These are phyloP conservation scores for Podotricha telesiphe DNA, from an alignment of 2,888 invertebrate species.

Conservation along the genomic window DNA sequence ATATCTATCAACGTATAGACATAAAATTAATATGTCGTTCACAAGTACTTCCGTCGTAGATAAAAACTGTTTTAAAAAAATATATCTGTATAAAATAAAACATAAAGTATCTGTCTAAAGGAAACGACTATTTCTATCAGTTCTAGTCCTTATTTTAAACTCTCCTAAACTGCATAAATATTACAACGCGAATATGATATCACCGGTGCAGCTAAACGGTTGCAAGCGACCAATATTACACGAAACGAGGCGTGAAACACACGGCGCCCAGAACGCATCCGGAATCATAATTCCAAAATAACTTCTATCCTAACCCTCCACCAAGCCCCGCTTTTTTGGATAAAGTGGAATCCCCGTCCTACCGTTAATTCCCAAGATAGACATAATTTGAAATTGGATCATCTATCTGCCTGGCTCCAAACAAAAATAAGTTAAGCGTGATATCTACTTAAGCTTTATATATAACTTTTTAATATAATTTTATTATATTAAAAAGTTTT, in stretches of 20 bases:
- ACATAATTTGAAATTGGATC: slow-evolving; percentile 85
- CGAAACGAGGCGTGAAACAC: slow-evolving; percentile 81
- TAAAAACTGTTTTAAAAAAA: no score
- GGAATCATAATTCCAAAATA: slow-evolving; percentile 84
- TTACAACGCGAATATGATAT: slow-evolving; percentile 57
- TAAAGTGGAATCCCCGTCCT: slow-evolving; percentile 81
- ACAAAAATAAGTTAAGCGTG: slow-evolving; percentile 67
- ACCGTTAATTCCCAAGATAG: slow-evolving; percentile 84
- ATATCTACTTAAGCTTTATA: slow-evolving; percentile 36
- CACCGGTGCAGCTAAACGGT: slow-evolving; percentile 65
- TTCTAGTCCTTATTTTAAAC: background rate
- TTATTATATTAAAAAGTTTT: slow-evolving; percentile 14
- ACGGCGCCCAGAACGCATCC: slow-evolving; percentile 78
- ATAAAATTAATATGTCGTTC: no score
- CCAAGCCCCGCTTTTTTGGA: slow-evolving; percentile 71
- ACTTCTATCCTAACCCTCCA: slow-evolving; percentile 70
- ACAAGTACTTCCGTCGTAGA: no score
- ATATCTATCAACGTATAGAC: no score
- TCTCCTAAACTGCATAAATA: slow-evolving; percentile 45
- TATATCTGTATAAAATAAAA: no score
- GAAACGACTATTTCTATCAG: background rate
- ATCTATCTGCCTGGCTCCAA: slow-evolving; percentile 79
- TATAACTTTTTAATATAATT: no score
- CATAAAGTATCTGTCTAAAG: background rate
- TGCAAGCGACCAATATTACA: slow-evolving; percentile 72